Percentiles rank a stretch among this genome's conserved stretches.
phyloP scores from a whole-genome alignment of 2,888 invertebrate genomes.

The Monochamus alternatus region DNA sequence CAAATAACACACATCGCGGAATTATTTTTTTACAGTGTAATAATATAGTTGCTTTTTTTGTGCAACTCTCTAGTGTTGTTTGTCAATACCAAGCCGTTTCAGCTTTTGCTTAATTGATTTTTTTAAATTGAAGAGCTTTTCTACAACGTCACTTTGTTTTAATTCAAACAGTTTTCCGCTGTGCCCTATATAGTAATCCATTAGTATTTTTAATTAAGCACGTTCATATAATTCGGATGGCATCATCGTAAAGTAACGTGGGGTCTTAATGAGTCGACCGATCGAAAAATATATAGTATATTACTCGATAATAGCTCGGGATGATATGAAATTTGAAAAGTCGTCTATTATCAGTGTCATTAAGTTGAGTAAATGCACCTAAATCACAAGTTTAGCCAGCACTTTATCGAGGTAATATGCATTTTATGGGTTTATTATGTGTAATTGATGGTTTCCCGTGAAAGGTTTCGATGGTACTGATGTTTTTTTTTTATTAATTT shows the following conservation, averaged over 20 bases:
- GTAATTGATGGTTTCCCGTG: constrained; percentile 37
- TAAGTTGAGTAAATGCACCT: constrained; percentile 43
- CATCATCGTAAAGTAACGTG: constrained; percentile 27
- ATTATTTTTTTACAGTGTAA: too few relatives aligned
- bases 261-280: constrained; percentile 35
- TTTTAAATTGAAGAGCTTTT: too few relatives aligned
- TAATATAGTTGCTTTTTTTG: too few relatives aligned
- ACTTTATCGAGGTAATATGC: constrained; percentile 44
- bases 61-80: too few relatives aligned
- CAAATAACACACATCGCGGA: too few relatives aligned
- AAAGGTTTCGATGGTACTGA: constrained; percentile 16
- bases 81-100: too few relatives aligned
- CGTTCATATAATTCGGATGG: constrained; percentile 1
- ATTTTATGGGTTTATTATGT: constrained; percentile 39
- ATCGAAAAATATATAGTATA: constrained; percentile 34
- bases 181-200: neutral
- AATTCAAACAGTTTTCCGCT: neutral
- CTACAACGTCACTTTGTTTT: neutral
- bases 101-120: too few relatives aligned
- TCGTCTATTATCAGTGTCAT: constrained; percentile 48
- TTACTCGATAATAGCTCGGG: constrained; percentile 37
- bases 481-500: neutral
- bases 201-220: constrained; percentile 27
- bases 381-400: constrained; percentile 43
- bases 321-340: constrained; percentile 47